A percentile compares a stretch with the other conserved stretches of the same genome.
Evolutionary conservation across 2,113 vertebrate species (phyloP).

Genomic region (Tragelaphus strepsiceros): DNA sequence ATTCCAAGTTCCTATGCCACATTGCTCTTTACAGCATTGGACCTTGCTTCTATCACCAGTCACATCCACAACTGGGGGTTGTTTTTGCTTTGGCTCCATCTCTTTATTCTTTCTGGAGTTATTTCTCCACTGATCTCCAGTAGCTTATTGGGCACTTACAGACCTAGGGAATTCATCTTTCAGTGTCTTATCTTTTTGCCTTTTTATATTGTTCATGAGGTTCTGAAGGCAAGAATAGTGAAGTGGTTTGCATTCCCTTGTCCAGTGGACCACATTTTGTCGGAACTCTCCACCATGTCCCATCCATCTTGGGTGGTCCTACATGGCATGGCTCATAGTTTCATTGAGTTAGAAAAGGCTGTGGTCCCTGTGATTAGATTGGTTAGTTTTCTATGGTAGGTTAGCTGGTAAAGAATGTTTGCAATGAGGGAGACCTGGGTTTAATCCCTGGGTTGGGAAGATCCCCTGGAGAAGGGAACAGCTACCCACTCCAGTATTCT

Average conservation of each 20-base stretch:
- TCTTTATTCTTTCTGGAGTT: neutral
- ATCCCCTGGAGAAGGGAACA: neutral
- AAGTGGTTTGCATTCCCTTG: neutral
- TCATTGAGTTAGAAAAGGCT: neutral
- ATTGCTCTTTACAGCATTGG: neutral
- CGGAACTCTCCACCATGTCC: neutral
- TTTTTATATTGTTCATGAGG: neutral
- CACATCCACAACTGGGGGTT: neutral
- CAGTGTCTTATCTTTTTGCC: neutral
- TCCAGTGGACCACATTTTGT: neutral
- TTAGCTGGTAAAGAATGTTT: neutral
- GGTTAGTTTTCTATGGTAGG: neutral
- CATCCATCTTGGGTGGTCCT: neutral
- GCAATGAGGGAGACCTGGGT: neutral
- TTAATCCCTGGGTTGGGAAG: neutral
- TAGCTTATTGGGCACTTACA: neutral
- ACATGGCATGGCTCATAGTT: neutral
- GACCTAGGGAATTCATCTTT: neutral
- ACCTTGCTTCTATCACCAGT: neutral
- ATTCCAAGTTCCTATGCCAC: neutral
- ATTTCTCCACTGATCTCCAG: neutral
- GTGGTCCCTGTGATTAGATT: neutral
- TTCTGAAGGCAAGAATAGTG: neutral
- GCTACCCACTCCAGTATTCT: neutral
- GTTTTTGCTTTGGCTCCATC: fast-evolving